Evolutionary conservation across 2,888 invertebrate species (phyloP).

Genomic region (Halictus ligatus): DNA sequence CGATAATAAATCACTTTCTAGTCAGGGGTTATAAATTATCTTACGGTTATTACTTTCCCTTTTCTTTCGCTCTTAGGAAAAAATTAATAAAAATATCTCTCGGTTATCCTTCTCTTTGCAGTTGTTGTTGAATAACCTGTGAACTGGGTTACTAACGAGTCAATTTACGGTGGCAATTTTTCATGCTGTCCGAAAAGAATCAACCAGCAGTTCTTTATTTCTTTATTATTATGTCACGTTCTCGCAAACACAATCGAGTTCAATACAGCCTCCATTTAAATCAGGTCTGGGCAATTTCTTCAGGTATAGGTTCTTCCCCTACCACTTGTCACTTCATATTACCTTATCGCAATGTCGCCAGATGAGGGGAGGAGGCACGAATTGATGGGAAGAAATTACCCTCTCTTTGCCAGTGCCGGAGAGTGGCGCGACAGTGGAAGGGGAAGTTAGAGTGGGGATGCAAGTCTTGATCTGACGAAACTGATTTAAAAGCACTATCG

Average conservation of each 20-base stretch:
- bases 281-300: too few relatives aligned
- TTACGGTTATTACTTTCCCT: not conserved
- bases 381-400: too few relatives aligned
- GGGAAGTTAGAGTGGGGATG: too few relatives aligned
- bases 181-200: not conserved
- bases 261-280: not conserved
- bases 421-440: too few relatives aligned
- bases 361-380: too few relatives aligned
- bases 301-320: too few relatives aligned
- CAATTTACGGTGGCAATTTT: not conserved
- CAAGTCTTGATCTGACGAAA: too few relatives aligned
- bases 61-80: not conserved
- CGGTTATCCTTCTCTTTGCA: not conserved
- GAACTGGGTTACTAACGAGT: not conserved
- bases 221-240: not conserved
- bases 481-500: too few relatives aligned
- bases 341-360: too few relatives aligned
- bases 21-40: not conserved
- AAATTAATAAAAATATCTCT: not conserved
- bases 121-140: not conserved
- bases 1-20: not conserved
- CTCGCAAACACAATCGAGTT: not conserved
- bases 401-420: too few relatives aligned
- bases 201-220: not conserved
- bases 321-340: too few relatives aligned